A percentile compares a stretch with the other conserved stretches of the same genome.
Evolutionary conservation across 2,888 invertebrate species (phyloP).

Genomic region (Nephrocerus scutellatus): DNA sequence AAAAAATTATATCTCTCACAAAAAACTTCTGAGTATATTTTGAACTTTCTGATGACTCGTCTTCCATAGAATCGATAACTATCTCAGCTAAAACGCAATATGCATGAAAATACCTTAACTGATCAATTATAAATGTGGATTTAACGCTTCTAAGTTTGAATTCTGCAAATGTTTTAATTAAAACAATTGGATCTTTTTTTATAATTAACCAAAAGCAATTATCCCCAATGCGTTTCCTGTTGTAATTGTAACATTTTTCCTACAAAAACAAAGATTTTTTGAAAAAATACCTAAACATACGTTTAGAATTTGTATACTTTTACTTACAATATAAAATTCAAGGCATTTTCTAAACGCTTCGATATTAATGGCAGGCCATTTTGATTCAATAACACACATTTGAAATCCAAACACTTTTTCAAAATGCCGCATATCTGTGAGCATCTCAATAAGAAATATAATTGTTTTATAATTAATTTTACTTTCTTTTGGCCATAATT

Average conservation of each 20-base stretch:
- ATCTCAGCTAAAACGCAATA: slow-evolving; percentile 33
- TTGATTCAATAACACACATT: slow-evolving; percentile 16
- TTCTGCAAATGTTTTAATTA: slow-evolving; percentile 31
- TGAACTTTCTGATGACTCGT: slow-evolving; percentile 1
- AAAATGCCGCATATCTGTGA: slow-evolving; percentile 29
- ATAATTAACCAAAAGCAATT: no score
- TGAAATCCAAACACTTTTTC: slow-evolving; percentile 25
- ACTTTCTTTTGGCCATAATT: background rate
- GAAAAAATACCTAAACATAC: slow-evolving; percentile 3
- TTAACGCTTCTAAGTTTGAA: slow-evolving; percentile 32
- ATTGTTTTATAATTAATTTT: slow-evolving; percentile 25
- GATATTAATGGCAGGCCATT: slow-evolving; percentile 28
- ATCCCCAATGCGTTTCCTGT: no score
- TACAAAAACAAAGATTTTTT: slow-evolving; percentile 5
- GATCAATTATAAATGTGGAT: slow-evolving; percentile 29
- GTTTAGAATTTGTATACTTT: background rate
- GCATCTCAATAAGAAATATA: slow-evolving; percentile 20
- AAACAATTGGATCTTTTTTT: slow-evolving; percentile 25
- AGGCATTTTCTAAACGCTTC: slow-evolving; percentile 27
- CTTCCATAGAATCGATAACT: slow-evolving; percentile 27
- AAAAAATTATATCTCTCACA: slow-evolving; percentile 34
- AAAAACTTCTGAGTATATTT: slow-evolving; percentile 28
- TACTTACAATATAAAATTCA: slow-evolving; percentile 28
- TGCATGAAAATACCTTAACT: slow-evolving; percentile 29
- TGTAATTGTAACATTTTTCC: slow-evolving; percentile 21